Evolutionary conservation across 2,888 invertebrate genomes (phyloP), one percentile per base, ranked within the genome.

Genomic region (Conistra vaccinii): DNA sequence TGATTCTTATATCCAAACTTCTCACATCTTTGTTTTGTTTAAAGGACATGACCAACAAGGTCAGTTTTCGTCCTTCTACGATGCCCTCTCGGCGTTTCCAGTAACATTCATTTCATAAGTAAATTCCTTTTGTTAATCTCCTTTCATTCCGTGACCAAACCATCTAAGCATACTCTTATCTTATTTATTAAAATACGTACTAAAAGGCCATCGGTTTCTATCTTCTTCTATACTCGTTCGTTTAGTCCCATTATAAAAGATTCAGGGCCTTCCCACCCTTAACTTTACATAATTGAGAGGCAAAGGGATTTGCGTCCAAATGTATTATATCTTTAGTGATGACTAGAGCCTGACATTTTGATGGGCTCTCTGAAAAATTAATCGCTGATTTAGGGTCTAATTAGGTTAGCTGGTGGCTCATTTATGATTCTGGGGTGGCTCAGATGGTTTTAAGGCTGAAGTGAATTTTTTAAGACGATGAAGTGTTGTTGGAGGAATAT

Each of bases 211-310:
- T 79, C 48, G 63, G 55, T 35, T 70, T 53, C 23, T 51, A 39
- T 60, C 60, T 66, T 69, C 39, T 76, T 70, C 35, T 17, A 35
- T 73, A 83, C 83, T 69, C 78, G 78, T 68, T 69, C 73, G 73
- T 42, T 81, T 81, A 86, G 75, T 61, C 48, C 66, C 71, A 76
- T 77, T 69, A 85, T 85, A 75, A 85, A 85, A 73, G 48, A 87
- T 87, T 84, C 76, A 84, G 26, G n/a, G 29, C 60, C 51, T 29
- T 62, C 35, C 58, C 73, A 74, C 72, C 78, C 57, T 65, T 42
- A 26, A 48, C 69, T 62, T 42, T 85, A 73, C 72, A 86, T 88
- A 88, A 88, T 85, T 82, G 71, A 88, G 76, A 68, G 71, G 71
- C 65, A 48, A 71, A 78, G 81, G 85, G 85, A 80, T 88, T 82